These are phyloP conservation scores for Choristoneura fumiferana DNA, from an alignment of 1,140 invertebrate species.

Conservation along the genomic window DNA sequence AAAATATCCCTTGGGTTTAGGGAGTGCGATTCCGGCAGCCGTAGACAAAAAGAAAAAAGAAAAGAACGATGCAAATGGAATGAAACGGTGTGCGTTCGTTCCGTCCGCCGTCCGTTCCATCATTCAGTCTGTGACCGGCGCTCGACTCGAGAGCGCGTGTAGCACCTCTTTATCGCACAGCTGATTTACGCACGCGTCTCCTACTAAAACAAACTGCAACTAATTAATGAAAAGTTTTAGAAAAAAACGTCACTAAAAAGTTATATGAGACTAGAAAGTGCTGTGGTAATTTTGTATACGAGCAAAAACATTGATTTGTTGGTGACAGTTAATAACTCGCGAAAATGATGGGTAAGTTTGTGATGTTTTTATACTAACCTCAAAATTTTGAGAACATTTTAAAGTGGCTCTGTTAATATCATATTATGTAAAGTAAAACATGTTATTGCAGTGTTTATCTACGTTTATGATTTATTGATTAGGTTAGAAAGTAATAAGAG, in stretches of 20 bases:
- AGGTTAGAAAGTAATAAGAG: no score
- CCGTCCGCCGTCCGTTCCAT: neutral
- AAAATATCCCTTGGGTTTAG: slow-evolving; percentile 7
- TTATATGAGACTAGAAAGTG: slow-evolving; percentile 47
- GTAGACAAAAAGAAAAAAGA: neutral
- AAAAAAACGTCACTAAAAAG: slow-evolving; percentile 6
- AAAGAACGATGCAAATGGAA: slow-evolving; percentile 33
- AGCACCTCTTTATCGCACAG: slow-evolving; percentile 28
- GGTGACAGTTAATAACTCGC: slow-evolving; percentile 32
- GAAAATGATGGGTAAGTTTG: slow-evolving; percentile 56
- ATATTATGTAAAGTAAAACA: no score
- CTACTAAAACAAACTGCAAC: slow-evolving; percentile 20
- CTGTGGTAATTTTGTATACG: slow-evolving; percentile 33
- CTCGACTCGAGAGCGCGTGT: slow-evolving; percentile 39
- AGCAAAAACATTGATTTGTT: slow-evolving; percentile 22
- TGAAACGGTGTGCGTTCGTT: slow-evolving; percentile 29
- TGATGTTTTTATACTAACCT: slow-evolving; percentile 10
- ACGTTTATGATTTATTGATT: neutral
- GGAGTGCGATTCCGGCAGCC: slow-evolving; percentile 14
- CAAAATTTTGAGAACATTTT: neutral
- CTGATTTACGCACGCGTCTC: slow-evolving; percentile 53
- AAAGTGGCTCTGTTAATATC: neutral
- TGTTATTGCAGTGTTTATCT: neutral
- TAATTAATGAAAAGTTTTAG: slow-evolving; percentile 13
- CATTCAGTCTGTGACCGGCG: slow-evolving; percentile 46